A percentile compares a stretch with the other conserved stretches of the same genome.
These are phyloP conservation scores for Dolichomitus sp. DNA, from an alignment of 2,888 invertebrate genomes.

Conservation along the genomic window DNA sequence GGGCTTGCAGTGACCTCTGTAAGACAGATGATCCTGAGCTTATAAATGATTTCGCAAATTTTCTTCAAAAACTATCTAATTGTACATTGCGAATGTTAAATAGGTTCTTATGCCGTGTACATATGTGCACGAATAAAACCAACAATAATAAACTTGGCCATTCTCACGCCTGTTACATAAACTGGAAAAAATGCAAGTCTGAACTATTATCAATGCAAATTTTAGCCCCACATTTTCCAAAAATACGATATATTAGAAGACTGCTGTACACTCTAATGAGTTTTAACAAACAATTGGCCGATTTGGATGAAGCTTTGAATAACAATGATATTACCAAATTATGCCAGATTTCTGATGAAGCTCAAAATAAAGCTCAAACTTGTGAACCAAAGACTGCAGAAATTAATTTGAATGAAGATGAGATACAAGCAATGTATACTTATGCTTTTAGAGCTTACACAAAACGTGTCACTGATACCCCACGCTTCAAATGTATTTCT, in stretches of 20 bases:
- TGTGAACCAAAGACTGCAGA: background rate
- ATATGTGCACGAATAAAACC: slow-evolving; percentile 30
- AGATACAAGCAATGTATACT: slow-evolving; percentile 36
- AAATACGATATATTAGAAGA: slow-evolving; percentile 40
- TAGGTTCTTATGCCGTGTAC: slow-evolving; percentile 3
- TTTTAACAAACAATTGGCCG: background rate
- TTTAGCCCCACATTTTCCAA: slow-evolving; percentile 53
- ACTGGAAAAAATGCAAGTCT: slow-evolving; percentile 34
- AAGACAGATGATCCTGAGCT: slow-evolving; percentile 14
- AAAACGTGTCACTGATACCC: slow-evolving; percentile 57
- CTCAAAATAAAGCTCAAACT: slow-evolving; percentile 40
- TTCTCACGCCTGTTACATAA: slow-evolving; percentile 39
- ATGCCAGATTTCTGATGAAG: slow-evolving; percentile 25
- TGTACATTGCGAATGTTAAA: background rate
- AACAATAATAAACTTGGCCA: slow-evolving; percentile 43
- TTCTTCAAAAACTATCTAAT: background rate
- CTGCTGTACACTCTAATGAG: slow-evolving; percentile 29
- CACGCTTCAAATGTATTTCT: slow-evolving; percentile 64
- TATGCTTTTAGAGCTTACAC: slow-evolving; percentile 51
- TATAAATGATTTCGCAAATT: slow-evolving; percentile 10
- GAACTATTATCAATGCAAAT: slow-evolving; percentile 44
- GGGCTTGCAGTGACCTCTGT: slow-evolving; percentile 28
- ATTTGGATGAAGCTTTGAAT: slow-evolving; percentile 4
- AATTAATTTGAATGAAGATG: slow-evolving; percentile 56
- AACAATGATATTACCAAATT: background rate